These are phyloP conservation scores for Condylostylus longicornis DNA, from an alignment of 1,140 invertebrate species.

Conservation along the genomic window DNA sequence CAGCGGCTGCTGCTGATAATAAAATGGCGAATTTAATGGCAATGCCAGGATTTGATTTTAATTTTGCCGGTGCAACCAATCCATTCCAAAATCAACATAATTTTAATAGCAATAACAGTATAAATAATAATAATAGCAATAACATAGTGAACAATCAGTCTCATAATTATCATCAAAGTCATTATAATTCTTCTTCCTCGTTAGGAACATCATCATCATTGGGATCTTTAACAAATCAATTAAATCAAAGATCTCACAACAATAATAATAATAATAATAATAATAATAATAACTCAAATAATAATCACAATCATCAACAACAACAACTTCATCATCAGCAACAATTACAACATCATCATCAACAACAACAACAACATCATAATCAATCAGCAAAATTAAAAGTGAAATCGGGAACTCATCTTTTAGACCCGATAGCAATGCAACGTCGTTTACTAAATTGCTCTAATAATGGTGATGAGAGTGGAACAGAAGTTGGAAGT, in stretches of 20 bases:
- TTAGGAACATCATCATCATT: not conserved
- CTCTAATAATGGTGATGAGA: too few species aligned
- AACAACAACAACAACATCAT: slow-evolving; percentile 32
- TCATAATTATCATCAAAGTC: not conserved
- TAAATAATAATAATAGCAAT: slow-evolving; percentile 13
- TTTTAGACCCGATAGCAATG: slow-evolving; percentile 9
- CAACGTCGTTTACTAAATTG: slow-evolving; percentile 15
- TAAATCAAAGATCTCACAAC: not conserved
- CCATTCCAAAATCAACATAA: slow-evolving; percentile 1
- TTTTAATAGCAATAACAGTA: slow-evolving; percentile 12
- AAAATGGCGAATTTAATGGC: slow-evolving; percentile 6
- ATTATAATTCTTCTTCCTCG: too few species aligned
- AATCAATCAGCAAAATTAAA: slow-evolving; percentile 29
- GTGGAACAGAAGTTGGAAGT: slow-evolving; percentile 39
- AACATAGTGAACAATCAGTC: slow-evolving; percentile 2
- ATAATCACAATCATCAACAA: slow-evolving; percentile 1
- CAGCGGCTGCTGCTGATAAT: slow-evolving; percentile 3
- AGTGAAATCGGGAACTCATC: slow-evolving; percentile 20
- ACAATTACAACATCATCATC: slow-evolving; percentile 29
- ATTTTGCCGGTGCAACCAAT: slow-evolving; percentile 5
- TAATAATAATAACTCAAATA: not conserved
- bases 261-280: not conserved
- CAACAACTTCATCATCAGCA: not conserved
- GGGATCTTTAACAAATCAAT: not conserved
- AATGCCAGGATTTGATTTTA: slow-evolving; percentile 1